Percentiles rank a stretch among this genome's conserved stretches.
These are phyloP conservation scores for Picus viridis DNA, from an alignment of 2,797 vertebrate genomes.

Conservation along the genomic window DNA sequence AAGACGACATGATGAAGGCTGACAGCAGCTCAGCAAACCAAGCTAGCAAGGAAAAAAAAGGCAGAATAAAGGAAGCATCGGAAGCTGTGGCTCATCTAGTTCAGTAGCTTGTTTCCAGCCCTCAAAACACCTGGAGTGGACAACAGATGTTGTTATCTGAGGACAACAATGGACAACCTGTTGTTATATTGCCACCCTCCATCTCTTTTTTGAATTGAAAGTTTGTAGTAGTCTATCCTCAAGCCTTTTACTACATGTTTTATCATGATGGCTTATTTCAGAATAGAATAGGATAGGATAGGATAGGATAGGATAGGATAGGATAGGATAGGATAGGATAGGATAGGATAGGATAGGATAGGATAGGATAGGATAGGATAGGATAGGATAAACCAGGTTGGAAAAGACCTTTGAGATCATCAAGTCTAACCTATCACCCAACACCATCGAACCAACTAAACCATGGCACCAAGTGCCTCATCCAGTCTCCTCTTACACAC, in stretches of 20 bases:
- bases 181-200: background rate
- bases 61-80: background rate
- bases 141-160: background rate
- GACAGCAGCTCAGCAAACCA: background rate
- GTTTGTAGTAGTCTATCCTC: background rate
- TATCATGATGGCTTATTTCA: background rate
- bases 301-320: no score
- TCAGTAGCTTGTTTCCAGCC: background rate
- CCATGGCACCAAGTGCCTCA: no score
- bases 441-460: no score
- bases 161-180: background rate
- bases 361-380: no score
- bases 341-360: no score
- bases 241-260: background rate
- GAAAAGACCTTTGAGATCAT: no score
- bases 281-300: background rate
- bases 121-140: background rate
- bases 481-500: no score
- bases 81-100: background rate
- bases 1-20: background rate
- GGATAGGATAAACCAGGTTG: no score
- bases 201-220: background rate
- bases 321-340: no score
- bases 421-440: no score
- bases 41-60: rapidly evolving